Percentiles rank a stretch among this genome's conserved stretches.
Conservation (phyloP, 2,797 vertebrate species). For the Melanotaenia nigrans region DNA sequence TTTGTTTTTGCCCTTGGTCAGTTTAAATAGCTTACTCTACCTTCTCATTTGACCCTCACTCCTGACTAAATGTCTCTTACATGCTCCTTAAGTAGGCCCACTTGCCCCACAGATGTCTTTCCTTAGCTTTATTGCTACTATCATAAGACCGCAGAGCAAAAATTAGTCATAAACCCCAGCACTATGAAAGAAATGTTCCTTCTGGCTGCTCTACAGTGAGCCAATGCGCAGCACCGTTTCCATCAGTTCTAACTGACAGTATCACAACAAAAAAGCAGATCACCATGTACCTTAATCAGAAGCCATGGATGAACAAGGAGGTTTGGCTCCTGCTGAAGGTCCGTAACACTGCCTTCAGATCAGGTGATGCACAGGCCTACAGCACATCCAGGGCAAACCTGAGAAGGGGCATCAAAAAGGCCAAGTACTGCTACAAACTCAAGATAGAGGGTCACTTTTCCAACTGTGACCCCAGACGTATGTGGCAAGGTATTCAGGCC, state of each 20-base stretch:
- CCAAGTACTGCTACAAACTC: too few relatives aligned
- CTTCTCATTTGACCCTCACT: neutral
- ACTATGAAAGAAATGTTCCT: constrained; percentile 2
- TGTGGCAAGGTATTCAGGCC: too few relatives aligned
- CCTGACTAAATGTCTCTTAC: constrained; percentile 15
- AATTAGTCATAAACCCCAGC: constrained; percentile 8
- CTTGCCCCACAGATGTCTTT: constrained; percentile 9
- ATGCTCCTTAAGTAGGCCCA: constrained; percentile 10
- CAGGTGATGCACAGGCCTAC: too few relatives aligned
- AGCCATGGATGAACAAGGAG: too few relatives aligned
- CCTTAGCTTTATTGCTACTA: constrained; percentile 19
- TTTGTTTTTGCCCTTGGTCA: constrained; percentile 27
- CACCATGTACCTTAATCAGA: too few relatives aligned
- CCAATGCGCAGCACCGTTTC: constrained; percentile 15
- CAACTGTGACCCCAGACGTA: too few relatives aligned
- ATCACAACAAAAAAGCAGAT: too few relatives aligned
- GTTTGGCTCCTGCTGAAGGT: too few relatives aligned
- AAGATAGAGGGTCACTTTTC: too few relatives aligned
- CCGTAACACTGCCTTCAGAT: too few relatives aligned
- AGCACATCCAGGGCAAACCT: too few relatives aligned
- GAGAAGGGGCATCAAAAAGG: too few relatives aligned
- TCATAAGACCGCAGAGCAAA: constrained; percentile 22
- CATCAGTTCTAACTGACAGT: constrained; percentile 19
- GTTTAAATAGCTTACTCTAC: constrained; percentile 6
- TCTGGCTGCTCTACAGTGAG: constrained; percentile 34